Base-by-base conservation (phyloP, 2,888 invertebrate species). In the Adelphocoris suturalis region DNA sequence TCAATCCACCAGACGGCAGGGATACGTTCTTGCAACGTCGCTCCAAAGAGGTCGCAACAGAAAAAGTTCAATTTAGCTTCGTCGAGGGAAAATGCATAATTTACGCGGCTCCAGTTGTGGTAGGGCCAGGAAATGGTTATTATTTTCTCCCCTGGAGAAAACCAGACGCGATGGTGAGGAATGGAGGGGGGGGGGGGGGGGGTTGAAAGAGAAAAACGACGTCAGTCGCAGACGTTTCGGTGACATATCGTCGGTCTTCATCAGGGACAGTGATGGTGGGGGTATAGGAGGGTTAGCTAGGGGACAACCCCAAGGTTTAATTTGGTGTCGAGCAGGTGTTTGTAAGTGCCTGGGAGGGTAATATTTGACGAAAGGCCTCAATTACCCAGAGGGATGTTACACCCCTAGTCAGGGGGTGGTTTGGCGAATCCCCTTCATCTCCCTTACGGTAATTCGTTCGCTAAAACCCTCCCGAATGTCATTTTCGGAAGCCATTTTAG, bases 301-400 rank as follows among this genome's bases (percentile, higher is more conserved):
- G 81, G 81, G 55, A 28, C 0, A 84, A 55, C 48, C 52, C 55
- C 55, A 27, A 48, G 84, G 84, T 84, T 57, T 84, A 84, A 84
- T 84, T 84, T 57, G 84, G 84, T 84, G 84, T 57, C 28, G 84
- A 84, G 84, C 84, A 84, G 84, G 84, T 84, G 84, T 84, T 84
- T 84, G 57, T 84, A 84, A 84, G 84, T 84, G 84, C 84, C 23
- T 27, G 57, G 27, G 27, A 23, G 81, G 48, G 23, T 23, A 27
- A 84, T 84, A 47, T 84, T 84, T 84, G 84, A 84, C 84, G 84
- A 84, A 81, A 81, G n/a, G 27, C 84, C 52, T 84, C 84, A 84
- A 84, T 84, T 84, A 46, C n/a, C 23, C 48, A 16, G 61, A 61
- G 61, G 61, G 61, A 28, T 78, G 78, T 46, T 78, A 46, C 28